Evolutionary conservation across 1,140 invertebrate genomes (phyloP), one percentile per base, ranked within the genome.

Genomic region (Macrocentrus cingulum): DNA sequence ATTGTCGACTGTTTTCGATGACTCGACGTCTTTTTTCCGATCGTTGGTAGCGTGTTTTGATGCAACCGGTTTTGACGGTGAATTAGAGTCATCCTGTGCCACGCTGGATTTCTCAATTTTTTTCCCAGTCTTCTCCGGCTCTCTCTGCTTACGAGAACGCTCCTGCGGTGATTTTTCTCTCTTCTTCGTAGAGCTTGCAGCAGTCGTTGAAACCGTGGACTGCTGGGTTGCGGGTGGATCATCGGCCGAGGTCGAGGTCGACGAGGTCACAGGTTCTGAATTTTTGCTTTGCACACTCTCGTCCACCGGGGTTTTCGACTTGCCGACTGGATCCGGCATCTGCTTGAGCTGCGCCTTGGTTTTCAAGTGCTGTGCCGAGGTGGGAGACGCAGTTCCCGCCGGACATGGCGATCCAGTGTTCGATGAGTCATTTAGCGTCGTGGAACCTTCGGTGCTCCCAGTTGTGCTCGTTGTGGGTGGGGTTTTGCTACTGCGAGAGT

Each of bases 91-190:
- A 65, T 74, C 50, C 20, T 68, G 66, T 2, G 70, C 70, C 16
- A 71, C 53, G n/a, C 6, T 53, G 11, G 72, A 67, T 54, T 69
- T 71, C 7, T 64, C 64, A 4, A 59, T 60, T 32, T 68, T 37
- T 18, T 63, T 46, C 25, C 41, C 67, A 46, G 36, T 36, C 20
- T 68, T 59, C 34, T 61, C 39, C 4, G 68, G 48, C 8, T 73
- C 68, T 9, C 63, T 69, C 6, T 68, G 65, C 34, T 71, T 63
- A 3, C 72, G 68, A 0, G 69, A 25, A 1, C 77, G 72, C 18
- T 70, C 71, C 50, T 76, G 75, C 9, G 79, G 79, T 1, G 71
- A 67, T 36, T 71, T 73, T 36, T 79, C 72, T 9, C 77, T 72
- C 6, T 78, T 74, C 51, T 69, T 74, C 37, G 69, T 8, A 23